Evolutionary conservation across 2,888 invertebrate species (phyloP).

Genomic region (Alentia gelatinosa): DNA sequence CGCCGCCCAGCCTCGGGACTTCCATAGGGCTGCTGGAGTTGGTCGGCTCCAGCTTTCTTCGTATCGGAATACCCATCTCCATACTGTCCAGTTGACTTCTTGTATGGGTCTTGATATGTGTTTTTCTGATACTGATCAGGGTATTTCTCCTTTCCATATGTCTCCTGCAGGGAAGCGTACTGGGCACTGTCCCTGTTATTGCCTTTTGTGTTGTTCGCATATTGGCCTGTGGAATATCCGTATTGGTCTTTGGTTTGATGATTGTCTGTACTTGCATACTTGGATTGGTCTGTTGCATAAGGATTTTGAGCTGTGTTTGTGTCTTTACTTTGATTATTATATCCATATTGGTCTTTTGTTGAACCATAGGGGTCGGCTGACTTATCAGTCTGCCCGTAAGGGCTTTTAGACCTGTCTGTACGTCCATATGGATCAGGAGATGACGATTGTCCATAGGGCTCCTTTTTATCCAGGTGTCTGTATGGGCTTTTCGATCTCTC

Average conservation of each 20-base stretch:
- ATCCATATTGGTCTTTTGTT: background rate
- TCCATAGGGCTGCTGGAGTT: conserved; percentile 27
- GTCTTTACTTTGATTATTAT: background rate
- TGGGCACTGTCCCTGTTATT: background rate
- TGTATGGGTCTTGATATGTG: conserved; percentile 33
- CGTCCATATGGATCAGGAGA: no score
- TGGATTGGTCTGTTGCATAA: background rate
- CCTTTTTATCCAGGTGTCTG: background rate
- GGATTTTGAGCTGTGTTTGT: background rate
- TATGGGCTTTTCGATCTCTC: background rate
- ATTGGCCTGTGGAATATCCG: background rate
- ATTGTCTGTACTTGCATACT: background rate
- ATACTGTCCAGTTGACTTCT: background rate
- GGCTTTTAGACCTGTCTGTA: background rate
- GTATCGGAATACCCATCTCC: background rate
- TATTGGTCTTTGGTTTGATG: background rate
- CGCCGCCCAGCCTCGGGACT: conserved; percentile 34
- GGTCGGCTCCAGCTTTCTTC: background rate
- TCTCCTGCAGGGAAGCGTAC: background rate
- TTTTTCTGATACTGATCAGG: conserved; percentile 35
- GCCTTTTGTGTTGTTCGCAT: background rate
- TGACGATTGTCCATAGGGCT: no score
- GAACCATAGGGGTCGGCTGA: background rate
- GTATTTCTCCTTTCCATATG: conserved; percentile 34
- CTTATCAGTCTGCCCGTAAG: background rate